A percentile compares a stretch with the other conserved stretches of the same genome.
These are phyloP conservation scores for Myrmecophaga tridactyla DNA, from an alignment of 2,113 vertebrate species.

Conservation along the genomic window DNA sequence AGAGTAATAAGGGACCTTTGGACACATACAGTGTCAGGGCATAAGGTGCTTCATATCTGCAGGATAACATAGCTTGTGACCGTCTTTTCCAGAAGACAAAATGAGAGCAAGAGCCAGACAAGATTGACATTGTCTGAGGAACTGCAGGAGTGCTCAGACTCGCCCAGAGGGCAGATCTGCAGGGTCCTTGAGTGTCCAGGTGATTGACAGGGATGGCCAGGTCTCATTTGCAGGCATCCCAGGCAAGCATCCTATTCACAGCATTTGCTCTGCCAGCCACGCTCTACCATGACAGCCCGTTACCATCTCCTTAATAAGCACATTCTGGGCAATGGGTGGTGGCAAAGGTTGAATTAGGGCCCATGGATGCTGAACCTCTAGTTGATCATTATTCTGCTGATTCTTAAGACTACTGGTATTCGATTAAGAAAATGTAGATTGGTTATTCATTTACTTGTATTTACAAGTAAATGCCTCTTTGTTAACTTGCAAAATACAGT, in stretches of 20 bases:
- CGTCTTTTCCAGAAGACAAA: not conserved
- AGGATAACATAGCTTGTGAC: not conserved
- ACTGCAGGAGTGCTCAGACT: not conserved
- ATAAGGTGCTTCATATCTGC: not conserved
- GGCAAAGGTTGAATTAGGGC: not conserved
- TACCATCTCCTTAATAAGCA: not conserved
- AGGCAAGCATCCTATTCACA: not conserved
- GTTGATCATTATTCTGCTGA: not conserved
- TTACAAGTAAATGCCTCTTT: constrained; percentile 31
- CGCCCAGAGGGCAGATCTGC: not conserved
- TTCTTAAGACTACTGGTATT: not conserved
- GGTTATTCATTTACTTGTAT: constrained; percentile 48
- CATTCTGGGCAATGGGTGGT: no score
- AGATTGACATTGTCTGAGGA: not conserved
- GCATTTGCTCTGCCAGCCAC: not conserved
- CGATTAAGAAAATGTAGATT: constrained; percentile 52
- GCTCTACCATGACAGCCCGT: not conserved
- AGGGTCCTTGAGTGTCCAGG: not conserved
- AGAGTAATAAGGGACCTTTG: not conserved
- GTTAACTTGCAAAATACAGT: constrained; percentile 52
- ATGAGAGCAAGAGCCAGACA: not conserved
- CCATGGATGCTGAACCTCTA: not conserved
- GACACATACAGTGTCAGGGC: not conserved
- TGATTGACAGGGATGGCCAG: not conserved
- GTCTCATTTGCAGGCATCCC: not conserved